phyloP scores from a whole-genome alignment of 2,888 invertebrate species.

The Lepidocyrtoides sp. region DNA sequence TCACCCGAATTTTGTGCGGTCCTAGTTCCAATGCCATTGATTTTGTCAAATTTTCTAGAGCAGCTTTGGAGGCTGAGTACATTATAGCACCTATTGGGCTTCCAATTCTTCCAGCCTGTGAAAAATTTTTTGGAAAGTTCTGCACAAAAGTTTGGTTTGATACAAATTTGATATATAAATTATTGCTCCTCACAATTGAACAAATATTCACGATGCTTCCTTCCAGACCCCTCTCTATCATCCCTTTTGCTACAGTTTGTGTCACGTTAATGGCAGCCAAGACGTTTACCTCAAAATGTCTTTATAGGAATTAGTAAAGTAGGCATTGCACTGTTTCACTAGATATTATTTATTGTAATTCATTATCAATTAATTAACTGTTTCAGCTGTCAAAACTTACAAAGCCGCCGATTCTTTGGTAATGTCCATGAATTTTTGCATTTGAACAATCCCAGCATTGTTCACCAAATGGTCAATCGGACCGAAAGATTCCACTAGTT shows the following conservation, averaged over 20 bases:
- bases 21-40: conserved; percentile 88
- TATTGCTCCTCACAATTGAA: conserved; percentile 22
- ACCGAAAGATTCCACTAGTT: conserved; percentile 58
- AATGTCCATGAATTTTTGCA: conserved; percentile 23
- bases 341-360: too few species aligned
- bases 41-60: conserved; percentile 87
- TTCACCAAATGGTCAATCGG: conserved; percentile 56
- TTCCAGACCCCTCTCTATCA: background rate
- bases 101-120: background rate
- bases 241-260: conserved; percentile 33
- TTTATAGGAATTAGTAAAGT: background rate
- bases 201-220: conserved; percentile 80
- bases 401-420: conserved; percentile 10
- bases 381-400: background rate
- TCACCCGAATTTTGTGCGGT: conserved; percentile 86
- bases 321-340: too few species aligned
- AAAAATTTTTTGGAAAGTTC: too few species aligned
- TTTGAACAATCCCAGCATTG: conserved; percentile 33
- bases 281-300: conserved; percentile 59
- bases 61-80: conserved; percentile 86
- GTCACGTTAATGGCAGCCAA: conserved; percentile 36
- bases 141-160: too few species aligned
- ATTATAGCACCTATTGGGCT: background rate
- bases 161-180: too few species aligned
- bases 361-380: too few species aligned